Base-by-base conservation (phyloP, 2,797 vertebrate genomes). In the Neoniphon sammara region DNA sequence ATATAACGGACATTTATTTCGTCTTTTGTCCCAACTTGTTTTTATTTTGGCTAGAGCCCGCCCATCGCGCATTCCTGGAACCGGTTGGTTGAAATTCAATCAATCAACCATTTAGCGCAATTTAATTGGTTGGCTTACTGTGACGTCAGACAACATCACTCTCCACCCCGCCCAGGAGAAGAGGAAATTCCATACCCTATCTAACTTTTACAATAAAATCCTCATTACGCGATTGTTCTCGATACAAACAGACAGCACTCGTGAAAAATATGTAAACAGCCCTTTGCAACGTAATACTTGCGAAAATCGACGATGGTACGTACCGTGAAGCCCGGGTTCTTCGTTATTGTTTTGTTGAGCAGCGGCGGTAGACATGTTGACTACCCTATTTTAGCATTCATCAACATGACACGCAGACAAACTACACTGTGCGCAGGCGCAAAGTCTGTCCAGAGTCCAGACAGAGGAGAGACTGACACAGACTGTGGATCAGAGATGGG, bases 261-360 rank as follows among this genome's bases (percentile, higher is more conserved):
- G 0, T 42, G 7, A 17, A 10, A 5, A 30, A 5, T 1, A 21
- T 3, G 1, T 18, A 1, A 7, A 50, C 27, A 14, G 4, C 7
- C 6, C 1, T 7, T 5, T 50, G 55, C 3, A 0, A 4, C 1
- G 5, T 1, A 18, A 23, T 31, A 64, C 4, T 0, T 9, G 30
- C 18, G 2, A 18, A 11, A 14, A 12, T 0, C 0, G 18, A 20
- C 21, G 71, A 5, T 2, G 11, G 47, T 46, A 84, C 91, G 71
- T 91, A 95, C 95, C 94, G 81, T 95, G 93, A 50, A 95, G 93
- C 21, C 85, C 94, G 18, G 92, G 89, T 70, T 94, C 95, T 66
- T 93, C 94, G 90, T 93, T 94, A 90, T 94, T 95, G 91, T 94
- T 94, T 57, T 88, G 91, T 80, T 83, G 91, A 93, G 94, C 92